Base-by-base conservation (phyloP, 2,113 vertebrate species). In the Myxocyprinus asiaticus region DNA sequence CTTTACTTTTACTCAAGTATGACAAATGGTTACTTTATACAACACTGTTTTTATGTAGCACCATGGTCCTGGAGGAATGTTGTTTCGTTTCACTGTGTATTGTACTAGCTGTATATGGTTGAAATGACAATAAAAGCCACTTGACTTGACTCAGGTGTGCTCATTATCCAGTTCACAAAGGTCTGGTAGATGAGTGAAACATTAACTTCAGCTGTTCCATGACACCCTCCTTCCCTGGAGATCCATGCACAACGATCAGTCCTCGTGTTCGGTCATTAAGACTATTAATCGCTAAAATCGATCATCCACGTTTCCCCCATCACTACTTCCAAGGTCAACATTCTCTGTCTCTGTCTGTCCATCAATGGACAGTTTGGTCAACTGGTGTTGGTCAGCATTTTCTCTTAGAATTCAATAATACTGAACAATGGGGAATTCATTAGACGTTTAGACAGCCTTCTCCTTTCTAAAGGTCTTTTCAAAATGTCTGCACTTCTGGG, bases 241-340 rank as follows among this genome's bases (percentile, higher is more conserved):
- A 80, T 88, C 79, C 14, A 89, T 88, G 48, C 53, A 64, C 77
- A 56, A 70, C 82, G 83, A 85, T 90, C 72, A 53, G 69, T 63
- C 15, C 68, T 81, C 82, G 56, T 81, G 77, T 78, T 82, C 69
- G 69, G 64, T 70, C 80, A 87, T 88, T 84, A 80, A 68, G 80
- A 61, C 64, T 55, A n/a, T 63, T 75, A 56, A 75, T n/a, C 47
- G 47, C 50, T 72, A 50, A 55, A 75, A 86, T 89, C 64, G 68
- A 87, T 89, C 81, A 66, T 53, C 17, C 47, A 42, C 51, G 66
- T 78, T 67, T 75, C 65, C 81, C 63, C 71, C 51, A 9, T 56
- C 69, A 59, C 63, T 33, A 33, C 56, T 44, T 47, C 43, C 0
- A 80, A 82, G 80, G 70, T 72, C 65, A 76, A 66, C 63, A 42